phyloP scores from a whole-genome alignment of 2,888 invertebrate species.

The Cephus pygmeus region DNA sequence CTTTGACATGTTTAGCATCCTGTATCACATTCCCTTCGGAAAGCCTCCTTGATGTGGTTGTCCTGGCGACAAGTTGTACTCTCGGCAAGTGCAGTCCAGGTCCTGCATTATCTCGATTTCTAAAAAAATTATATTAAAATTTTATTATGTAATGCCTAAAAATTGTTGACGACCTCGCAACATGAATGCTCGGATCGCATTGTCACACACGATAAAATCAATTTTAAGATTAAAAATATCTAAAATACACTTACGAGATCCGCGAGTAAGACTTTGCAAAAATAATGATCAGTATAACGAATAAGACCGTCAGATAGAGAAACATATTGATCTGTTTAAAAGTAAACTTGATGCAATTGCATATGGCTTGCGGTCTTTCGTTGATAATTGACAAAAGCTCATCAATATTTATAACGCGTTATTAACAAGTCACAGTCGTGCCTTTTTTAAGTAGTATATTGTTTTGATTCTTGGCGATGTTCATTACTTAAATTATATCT shows the following conservation, averaged over 20 bases:
- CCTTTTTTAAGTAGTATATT: not conserved
- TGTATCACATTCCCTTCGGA: not conserved
- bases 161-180: not conserved
- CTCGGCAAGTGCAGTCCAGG: conserved; percentile 12
- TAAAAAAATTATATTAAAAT: conserved; percentile 4
- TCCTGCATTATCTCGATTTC: conserved; percentile 14
- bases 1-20: not conserved
- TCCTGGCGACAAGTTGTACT: conserved; percentile 13
- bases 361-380: not conserved
- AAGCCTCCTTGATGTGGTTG: not conserved
- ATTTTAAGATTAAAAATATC: not conserved
- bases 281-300: conserved; percentile 41
- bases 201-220: not conserved
- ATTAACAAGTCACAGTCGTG: not conserved
- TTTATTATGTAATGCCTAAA: not conserved
- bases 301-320: conserved; percentile 40
- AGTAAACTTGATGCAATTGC: conserved; percentile 7
- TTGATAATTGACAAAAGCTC: not conserved
- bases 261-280: conserved; percentile 44
- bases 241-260: conserved; percentile 42
- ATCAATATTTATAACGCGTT: not conserved
- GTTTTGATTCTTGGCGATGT: not conserved
- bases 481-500: not conserved
- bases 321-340: conserved; percentile 33
- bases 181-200: not conserved